Conservation (phyloP, 2,888 invertebrate genomes). For the Agrochola lota region DNA sequence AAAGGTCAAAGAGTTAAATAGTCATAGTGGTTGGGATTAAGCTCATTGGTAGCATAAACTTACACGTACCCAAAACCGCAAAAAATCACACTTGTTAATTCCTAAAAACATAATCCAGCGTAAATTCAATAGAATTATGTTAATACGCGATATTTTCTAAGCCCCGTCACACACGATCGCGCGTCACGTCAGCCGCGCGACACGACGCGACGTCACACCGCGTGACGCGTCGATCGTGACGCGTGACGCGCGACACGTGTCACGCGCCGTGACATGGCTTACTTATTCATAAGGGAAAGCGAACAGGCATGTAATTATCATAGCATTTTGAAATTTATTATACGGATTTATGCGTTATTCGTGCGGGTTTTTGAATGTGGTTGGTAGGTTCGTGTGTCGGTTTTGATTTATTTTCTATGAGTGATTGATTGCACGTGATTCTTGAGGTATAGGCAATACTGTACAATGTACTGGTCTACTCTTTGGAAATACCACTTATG, state of each 20-base stretch:
- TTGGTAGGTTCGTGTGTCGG: constrained; percentile 43
- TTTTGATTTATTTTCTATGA: constrained; percentile 39
- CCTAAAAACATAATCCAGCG: constrained; percentile 28
- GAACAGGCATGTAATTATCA: constrained; percentile 71
- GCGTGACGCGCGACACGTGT: constrained; percentile 67
- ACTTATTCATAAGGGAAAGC: constrained; percentile 74
- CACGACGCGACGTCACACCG: constrained; percentile 68
- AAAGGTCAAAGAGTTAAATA: neutral
- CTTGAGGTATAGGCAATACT: neutral
- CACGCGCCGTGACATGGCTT: constrained; percentile 69
- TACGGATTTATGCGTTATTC: constrained; percentile 63
- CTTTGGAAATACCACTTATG: neutral
- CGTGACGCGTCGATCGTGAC: constrained; percentile 71
- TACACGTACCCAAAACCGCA: neutral
- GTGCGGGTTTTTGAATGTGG: constrained; percentile 55
- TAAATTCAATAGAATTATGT: constrained; percentile 60
- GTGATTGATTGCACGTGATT: constrained; percentile 32
- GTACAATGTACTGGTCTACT: neutral
- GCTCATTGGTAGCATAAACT: neutral
- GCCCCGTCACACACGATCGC: constrained; percentile 66
- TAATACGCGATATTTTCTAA: constrained; percentile 67
- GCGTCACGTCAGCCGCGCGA: constrained; percentile 67
- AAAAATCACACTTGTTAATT: constrained; percentile 9
- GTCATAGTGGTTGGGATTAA: neutral
- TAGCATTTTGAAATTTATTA: constrained; percentile 70